A percentile compares a stretch with the other conserved stretches of the same genome.
phyloP scores from a whole-genome alignment of 2,888 invertebrate genomes.

The Ischnus inquisitorius region DNA sequence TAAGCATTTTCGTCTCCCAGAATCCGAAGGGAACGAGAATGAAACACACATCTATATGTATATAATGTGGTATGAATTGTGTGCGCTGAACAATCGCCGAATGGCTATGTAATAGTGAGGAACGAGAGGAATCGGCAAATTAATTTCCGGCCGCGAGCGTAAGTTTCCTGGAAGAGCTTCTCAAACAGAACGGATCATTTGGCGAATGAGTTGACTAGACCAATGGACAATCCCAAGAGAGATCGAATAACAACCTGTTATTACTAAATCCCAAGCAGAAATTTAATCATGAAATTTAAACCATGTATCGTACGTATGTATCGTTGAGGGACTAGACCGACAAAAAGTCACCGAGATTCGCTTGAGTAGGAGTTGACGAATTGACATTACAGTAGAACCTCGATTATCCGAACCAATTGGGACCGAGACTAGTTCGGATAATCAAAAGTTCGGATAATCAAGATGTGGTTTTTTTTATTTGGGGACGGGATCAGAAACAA shows the following conservation, averaged over 20 bases:
- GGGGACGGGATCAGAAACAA: too few relatives aligned
- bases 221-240: conserved; percentile 46
- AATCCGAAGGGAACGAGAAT: background rate
- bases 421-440: too few relatives aligned
- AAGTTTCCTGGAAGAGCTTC: conserved; percentile 64
- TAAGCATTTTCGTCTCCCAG: background rate
- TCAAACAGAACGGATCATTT: conserved; percentile 72
- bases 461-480: too few relatives aligned
- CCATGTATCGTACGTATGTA: too few relatives aligned
- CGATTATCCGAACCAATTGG: too few relatives aligned
- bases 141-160: conserved; percentile 52
- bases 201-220: conserved; percentile 61
- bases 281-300: too few relatives aligned
- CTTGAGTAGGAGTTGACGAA: too few relatives aligned
- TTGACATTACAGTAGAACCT: too few relatives aligned
- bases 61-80: conserved; percentile 1
- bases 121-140: conserved; percentile 24
- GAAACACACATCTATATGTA: background rate
- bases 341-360: too few relatives aligned
- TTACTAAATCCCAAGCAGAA: too few relatives aligned
- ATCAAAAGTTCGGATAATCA: too few relatives aligned
- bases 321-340: too few relatives aligned
- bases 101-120: conserved; percentile 34
- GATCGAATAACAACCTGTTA: conserved; percentile 9
- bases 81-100: conserved; percentile 19